These are phyloP conservation scores for Carettochelys insculpta DNA, from an alignment of 2,113 vertebrate genomes.

Conservation along the genomic window DNA sequence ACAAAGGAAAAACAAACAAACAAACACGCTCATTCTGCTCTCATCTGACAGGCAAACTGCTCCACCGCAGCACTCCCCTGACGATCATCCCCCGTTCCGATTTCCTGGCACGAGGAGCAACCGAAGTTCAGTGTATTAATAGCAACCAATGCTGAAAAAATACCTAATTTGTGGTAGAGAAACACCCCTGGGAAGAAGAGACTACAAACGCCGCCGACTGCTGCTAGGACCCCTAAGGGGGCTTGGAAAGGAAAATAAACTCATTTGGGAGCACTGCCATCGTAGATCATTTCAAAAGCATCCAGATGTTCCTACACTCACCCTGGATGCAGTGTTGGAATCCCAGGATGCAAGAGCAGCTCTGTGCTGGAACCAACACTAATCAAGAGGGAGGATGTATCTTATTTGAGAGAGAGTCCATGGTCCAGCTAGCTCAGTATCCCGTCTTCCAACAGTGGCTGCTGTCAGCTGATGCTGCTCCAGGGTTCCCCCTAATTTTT, in stretches of 20 bases:
- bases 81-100: background rate
- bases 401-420: no score
- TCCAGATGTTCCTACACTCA: no score
- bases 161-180: background rate
- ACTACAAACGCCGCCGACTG: background rate
- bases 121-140: conserved; percentile 44
- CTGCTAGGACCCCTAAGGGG: background rate
- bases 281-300: background rate
- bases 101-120: conserved; percentile 55
- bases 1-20: conserved; percentile 21
- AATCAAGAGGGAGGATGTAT: no score
- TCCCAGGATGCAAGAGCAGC: background rate
- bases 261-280: background rate
- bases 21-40: background rate
- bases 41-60: background rate
- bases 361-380: no score
- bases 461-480: no score
- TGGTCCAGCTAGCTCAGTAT: no score
- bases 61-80: background rate
- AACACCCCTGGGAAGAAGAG: background rate
- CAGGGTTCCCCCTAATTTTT: no score
- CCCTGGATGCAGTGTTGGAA: background rate
- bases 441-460: no score
- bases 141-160: background rate
- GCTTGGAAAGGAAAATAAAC: background rate